A percentile compares a stretch with the other conserved stretches of the same genome.
Conservation (phyloP, 2,113 vertebrate genomes). For the Miniopterus natalensis region DNA sequence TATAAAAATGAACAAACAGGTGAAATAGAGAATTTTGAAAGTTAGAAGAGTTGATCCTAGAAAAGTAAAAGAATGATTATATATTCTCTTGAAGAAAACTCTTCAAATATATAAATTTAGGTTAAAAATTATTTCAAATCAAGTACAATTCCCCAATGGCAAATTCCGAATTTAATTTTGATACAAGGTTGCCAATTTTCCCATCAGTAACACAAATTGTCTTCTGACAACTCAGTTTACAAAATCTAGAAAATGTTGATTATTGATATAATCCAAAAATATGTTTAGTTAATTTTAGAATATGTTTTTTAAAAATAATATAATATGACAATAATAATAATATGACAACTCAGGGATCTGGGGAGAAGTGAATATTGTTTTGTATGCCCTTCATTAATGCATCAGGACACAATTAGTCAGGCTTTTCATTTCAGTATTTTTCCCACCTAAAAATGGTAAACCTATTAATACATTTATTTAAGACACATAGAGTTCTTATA, state of each 20-base stretch:
- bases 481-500: not conserved
- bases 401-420: not conserved
- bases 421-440: not conserved
- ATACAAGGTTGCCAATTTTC: not conserved
- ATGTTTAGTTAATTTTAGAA: not conserved
- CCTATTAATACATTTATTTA: not conserved
- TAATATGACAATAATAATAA: not conserved
- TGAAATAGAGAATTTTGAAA: conserved; percentile 52
- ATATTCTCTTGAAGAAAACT: not conserved
- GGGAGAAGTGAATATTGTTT: not conserved
- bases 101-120: not conserved
- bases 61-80: not conserved
- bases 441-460: not conserved
- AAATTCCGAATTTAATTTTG: conserved; percentile 41
- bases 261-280: not conserved
- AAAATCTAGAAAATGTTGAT: not conserved
- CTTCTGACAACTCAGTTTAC: not conserved
- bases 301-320: not conserved
- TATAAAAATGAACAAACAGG: conserved; percentile 32
- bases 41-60: not conserved
- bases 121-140: not conserved
- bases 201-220: not conserved
- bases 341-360: not conserved
- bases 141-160: not conserved
- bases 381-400: not conserved